A percentile compares a stretch with the other conserved stretches of the same genome.
phyloP scores from a whole-genome alignment of 1,140 invertebrate genomes.

The Cecropterus lyciades region DNA sequence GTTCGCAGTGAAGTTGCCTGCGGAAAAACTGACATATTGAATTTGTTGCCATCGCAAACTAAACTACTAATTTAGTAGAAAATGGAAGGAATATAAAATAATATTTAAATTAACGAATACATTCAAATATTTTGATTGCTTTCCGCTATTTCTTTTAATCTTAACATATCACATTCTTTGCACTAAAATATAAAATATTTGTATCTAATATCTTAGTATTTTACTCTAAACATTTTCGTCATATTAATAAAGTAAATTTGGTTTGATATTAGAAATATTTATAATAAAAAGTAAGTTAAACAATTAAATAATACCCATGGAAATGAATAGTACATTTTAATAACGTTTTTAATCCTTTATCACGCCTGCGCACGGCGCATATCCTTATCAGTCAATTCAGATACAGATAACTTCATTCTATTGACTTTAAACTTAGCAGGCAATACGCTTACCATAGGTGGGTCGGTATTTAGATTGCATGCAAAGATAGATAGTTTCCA shows the following conservation, averaged over 20 bases:
- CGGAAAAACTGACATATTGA: slow-evolving; percentile 10
- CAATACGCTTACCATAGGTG: slow-evolving; percentile 2
- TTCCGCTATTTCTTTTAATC: too few species aligned
- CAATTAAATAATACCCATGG: background rate
- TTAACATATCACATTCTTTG: too few species aligned
- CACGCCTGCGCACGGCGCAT: slow-evolving; percentile 16
- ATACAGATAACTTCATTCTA: slow-evolving; percentile 25
- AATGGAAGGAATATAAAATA: too few species aligned
- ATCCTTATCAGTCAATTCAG: slow-evolving; percentile 35
- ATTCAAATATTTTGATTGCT: too few species aligned
- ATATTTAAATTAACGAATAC: too few species aligned
- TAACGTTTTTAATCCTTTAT: background rate
- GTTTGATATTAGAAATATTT: too few species aligned
- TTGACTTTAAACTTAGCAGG: slow-evolving; percentile 13
- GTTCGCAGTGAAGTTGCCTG: slow-evolving; percentile 54
- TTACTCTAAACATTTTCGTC: too few species aligned
- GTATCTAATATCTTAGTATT: too few species aligned
- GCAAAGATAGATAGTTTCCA: background rate
- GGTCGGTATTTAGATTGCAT: background rate
- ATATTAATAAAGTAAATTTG: too few species aligned
- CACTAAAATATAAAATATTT: too few species aligned
- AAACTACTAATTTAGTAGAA: slow-evolving; percentile 15
- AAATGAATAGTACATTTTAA: slow-evolving; percentile 1
- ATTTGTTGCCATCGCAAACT: slow-evolving; percentile 43
- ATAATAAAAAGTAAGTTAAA: background rate